phyloP scores from a whole-genome alignment of 2,113 vertebrate species.

The Anguilla japonica region DNA sequence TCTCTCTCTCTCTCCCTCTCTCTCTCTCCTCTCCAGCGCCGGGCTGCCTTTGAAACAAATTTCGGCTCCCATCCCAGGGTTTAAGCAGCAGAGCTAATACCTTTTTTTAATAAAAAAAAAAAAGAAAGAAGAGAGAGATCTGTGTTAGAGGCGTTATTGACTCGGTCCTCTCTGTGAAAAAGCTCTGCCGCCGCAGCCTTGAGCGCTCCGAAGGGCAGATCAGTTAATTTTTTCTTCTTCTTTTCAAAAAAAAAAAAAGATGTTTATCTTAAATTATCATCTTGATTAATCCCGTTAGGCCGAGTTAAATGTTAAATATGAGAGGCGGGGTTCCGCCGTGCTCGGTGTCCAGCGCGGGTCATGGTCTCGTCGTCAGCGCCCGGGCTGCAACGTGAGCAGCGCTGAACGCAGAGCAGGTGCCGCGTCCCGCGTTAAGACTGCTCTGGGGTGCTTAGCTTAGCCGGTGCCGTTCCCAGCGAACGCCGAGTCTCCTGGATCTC shows the following conservation, averaged over 20 bases:
- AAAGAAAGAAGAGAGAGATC: not conserved
- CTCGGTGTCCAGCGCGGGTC: conserved; percentile 44
- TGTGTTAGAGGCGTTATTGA: conserved; percentile 20
- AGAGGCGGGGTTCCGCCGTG: conserved; percentile 31
- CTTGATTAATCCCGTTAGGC: conserved; percentile 45
- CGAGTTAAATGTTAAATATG: conserved; percentile 50
- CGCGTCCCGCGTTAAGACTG: not conserved
- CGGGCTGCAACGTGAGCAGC: not conserved
- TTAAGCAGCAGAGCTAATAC: conserved; percentile 12
- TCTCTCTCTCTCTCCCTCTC: too few relatives aligned
- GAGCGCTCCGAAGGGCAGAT: not conserved
- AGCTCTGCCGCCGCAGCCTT: not conserved
- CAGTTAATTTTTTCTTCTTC: conserved; percentile 44
- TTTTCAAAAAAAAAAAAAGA: conserved; percentile 5
- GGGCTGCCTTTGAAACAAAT: conserved; percentile 26
- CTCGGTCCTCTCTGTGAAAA: not conserved
- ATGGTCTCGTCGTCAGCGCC: conserved; percentile 45
- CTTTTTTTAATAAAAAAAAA: not conserved
- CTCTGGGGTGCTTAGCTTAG: not conserved
- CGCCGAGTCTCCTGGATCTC: not conserved
- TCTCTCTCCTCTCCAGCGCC: not conserved
- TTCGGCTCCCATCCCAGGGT: not conserved
- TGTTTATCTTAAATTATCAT: conserved; percentile 52
- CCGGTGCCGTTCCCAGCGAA: not conserved
- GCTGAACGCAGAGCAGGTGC: not conserved